Evolutionary conservation across 30 jellyfish, hydroid and myxozoan genomes (phyloP).

Genomic region (Hydra vulgaris): DNA sequence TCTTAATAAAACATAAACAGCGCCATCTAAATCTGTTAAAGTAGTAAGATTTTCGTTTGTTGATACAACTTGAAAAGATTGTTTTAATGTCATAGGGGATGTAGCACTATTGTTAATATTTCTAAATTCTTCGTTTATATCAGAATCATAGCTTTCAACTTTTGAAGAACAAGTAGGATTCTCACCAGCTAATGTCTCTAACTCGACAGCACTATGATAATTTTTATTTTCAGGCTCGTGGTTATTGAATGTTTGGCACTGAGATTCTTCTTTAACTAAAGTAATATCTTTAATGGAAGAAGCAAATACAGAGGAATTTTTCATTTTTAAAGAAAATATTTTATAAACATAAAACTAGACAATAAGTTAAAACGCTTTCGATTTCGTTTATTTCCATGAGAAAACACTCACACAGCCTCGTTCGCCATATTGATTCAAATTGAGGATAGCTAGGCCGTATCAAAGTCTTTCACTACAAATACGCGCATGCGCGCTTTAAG

Average conservation of each 20-base stretch:
- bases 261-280: background rate
- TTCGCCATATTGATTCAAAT: background rate
- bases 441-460: too few species aligned
- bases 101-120: background rate
- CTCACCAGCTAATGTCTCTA: background rate
- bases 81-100: background rate
- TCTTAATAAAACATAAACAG: background rate
- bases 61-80: background rate
- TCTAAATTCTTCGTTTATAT: background rate
- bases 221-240: background rate
- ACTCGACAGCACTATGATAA: background rate
- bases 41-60: background rate
- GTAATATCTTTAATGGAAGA: background rate
- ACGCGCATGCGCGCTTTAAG: too few species aligned
- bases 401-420: background rate
- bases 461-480: too few species aligned
- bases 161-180: background rate
- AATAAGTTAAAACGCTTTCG: background rate
- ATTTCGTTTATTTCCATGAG: background rate
- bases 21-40: background rate
- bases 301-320: background rate
- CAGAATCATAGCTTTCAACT: background rate
- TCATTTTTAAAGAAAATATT: background rate
- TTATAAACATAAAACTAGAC: background rate
- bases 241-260: background rate